Conservation (phyloP, 2,113 vertebrate genomes). For the Barbus barbus region DNA sequence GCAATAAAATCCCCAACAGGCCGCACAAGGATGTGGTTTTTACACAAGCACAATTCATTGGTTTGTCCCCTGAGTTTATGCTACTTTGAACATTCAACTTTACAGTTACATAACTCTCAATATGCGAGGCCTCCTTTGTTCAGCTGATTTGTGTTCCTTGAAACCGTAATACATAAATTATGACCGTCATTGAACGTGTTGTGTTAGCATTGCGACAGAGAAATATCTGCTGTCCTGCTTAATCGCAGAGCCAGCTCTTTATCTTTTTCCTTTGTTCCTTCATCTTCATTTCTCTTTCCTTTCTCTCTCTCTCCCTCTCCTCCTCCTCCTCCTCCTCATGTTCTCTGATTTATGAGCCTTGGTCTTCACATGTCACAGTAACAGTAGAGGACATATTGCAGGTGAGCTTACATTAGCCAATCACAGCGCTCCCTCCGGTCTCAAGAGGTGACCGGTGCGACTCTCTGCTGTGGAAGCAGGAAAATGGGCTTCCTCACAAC, state of each 20-base stretch:
- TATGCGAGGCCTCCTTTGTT: not conserved
- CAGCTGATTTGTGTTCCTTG: constrained; percentile 23
- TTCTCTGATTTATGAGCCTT: constrained; percentile 52
- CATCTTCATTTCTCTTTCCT: not conserved
- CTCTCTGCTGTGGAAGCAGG: constrained; percentile 48
- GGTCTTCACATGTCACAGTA: constrained; percentile 54
- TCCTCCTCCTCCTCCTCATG: constrained; percentile 6
- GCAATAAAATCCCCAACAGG: not conserved
- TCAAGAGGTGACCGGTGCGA: constrained; percentile 46
- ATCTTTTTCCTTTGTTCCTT: constrained; percentile 11
- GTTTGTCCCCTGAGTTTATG: not conserved
- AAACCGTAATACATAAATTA: constrained; percentile 5
- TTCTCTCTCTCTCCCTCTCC: constrained; percentile 23
- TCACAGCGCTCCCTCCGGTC: constrained; percentile 42
- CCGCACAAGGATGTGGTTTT: not conserved
- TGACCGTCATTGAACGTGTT: not conserved
- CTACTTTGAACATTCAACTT: not conserved
- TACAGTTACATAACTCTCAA: not conserved
- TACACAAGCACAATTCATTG: not conserved
- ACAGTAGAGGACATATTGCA: constrained; percentile 57
- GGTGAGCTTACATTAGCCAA: constrained; percentile 57
- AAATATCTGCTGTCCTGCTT: constrained; percentile 47
- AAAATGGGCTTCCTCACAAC: constrained; percentile 70
- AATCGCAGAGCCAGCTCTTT: constrained; percentile 32
- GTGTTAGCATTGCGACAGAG: not conserved